Base-by-base conservation (phyloP, 1,140 invertebrate species). In the Drosophila neocordata region DNA sequence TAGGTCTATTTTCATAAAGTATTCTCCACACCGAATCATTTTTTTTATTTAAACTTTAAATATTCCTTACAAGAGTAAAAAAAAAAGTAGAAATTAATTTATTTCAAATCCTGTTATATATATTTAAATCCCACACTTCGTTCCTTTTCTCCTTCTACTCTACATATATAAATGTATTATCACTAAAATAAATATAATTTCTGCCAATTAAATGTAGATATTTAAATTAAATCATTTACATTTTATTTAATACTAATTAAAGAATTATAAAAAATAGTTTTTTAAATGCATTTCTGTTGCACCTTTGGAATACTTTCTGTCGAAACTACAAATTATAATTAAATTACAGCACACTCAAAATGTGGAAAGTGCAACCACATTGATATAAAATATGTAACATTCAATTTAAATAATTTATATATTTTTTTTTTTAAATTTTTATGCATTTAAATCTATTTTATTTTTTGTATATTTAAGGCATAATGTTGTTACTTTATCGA, bases 291-390 rank as follows among this genome's bases (percentile, higher is more conserved):
- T 11, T 48, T n/a, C 15, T 15, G 13, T 48, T 48, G 7, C 41
- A 44, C 31, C 24, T 24, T 55, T n/a, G 31, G 13, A 55, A 34
- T 9, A 15, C 53, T 34, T 27, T 34, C 7, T 18, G 53, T 27
- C 15, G 13, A 31, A 55, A 27, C 6, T 55, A 31, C 22, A 57
- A 18, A 64, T 12, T 41, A 55, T 76, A 69, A 76, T 75, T 76
- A 20, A 75, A 75, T 62, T 69, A 63, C 48, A 27, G 12, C 12
- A 11, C 20, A 20, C 20, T 15, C 20, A 44, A 64, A 69, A 51
- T 69, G 48, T 27, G 55, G 41, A 48, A 74, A 80, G 77, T 59
- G 31, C 15, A 55, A 68, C 77, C 81, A 38, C 81, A 53, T 58
- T 63, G 48, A 68, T 58, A 63, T 62, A 53, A 31, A n/a, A 31